phyloP scores from a whole-genome alignment of 2,888 invertebrate species.

The Diadegma fenestrale region DNA sequence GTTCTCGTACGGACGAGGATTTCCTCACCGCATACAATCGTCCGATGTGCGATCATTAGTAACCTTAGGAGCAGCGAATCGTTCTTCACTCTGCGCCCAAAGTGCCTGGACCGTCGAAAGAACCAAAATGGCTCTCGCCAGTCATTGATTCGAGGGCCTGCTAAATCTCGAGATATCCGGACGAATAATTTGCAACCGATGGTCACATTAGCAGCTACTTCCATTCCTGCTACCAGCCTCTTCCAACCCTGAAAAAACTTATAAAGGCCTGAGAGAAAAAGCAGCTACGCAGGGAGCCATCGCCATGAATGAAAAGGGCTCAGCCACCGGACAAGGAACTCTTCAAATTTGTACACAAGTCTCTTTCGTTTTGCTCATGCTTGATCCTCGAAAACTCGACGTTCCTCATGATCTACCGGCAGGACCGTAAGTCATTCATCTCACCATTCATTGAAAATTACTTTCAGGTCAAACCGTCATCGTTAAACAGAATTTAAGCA shows the following conservation, averaged over 20 bases:
- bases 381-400: not conserved
- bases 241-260: constrained; percentile 30
- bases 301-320: constrained; percentile 42
- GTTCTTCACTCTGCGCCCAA: constrained; percentile 83
- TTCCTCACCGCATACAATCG: constrained; percentile 52
- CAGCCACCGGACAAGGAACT: constrained; percentile 5
- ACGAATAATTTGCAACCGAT: constrained; percentile 70
- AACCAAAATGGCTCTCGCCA: constrained; percentile 51
- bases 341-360: not conserved
- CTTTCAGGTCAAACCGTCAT: too few relatives aligned
- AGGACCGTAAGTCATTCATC: not conserved
- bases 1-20: constrained; percentile 71
- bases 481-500: not conserved
- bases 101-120: constrained; percentile 71
- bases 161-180: constrained; percentile 52
- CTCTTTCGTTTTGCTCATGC: not conserved
- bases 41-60: constrained; percentile 83
- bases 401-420: not conserved
- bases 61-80: constrained; percentile 82
- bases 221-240: not conserved
- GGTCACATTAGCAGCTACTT: constrained; percentile 66
- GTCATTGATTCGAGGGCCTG: constrained; percentile 61
- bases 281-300: not conserved
- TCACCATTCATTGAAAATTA: too few relatives aligned
- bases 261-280: not conserved